Percentiles rank a stretch among this genome's conserved stretches.
These are phyloP conservation scores for Xiphorhynchus elegans DNA, from an alignment of 2,113 vertebrate genomes.

Conservation along the genomic window DNA sequence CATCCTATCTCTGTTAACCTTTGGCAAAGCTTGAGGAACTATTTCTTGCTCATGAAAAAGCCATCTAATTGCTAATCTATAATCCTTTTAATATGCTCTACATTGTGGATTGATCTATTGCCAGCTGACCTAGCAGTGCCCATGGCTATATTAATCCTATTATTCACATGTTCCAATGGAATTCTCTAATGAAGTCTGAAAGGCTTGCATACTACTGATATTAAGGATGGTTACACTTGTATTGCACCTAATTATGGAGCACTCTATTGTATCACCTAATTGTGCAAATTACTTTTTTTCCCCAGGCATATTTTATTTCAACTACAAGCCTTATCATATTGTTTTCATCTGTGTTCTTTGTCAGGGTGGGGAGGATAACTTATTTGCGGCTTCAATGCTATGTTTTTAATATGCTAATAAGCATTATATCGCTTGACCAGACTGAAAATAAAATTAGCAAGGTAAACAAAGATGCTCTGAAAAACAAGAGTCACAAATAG, in stretches of 20 bases:
- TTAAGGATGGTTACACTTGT: slow-evolving; percentile 69
- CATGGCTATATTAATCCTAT: slow-evolving; percentile 91
- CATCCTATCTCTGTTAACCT: slow-evolving; percentile 80
- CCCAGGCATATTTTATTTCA: slow-evolving; percentile 24
- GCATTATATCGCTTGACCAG: slow-evolving; percentile 1
- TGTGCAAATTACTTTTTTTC: slow-evolving; percentile 45
- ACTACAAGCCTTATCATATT: slow-evolving; percentile 47
- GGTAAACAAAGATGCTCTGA: background rate
- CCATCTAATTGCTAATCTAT: slow-evolving; percentile 98
- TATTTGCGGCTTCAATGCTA: background rate
- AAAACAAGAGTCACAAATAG: background rate
- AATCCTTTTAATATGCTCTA: slow-evolving; percentile 93
- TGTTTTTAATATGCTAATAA: background rate
- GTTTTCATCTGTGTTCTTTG: background rate
- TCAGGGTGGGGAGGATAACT: background rate
- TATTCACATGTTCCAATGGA: slow-evolving; percentile 83
- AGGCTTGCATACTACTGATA: slow-evolving; percentile 68
- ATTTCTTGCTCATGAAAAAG: slow-evolving; percentile 83
- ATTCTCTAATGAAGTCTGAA: slow-evolving; percentile 77
- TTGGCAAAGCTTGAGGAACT: slow-evolving; percentile 76
- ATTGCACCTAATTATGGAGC: slow-evolving; percentile 67
- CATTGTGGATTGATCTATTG: slow-evolving; percentile 91
- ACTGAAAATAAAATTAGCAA: slow-evolving; percentile 58
- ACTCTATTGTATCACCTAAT: slow-evolving; percentile 65
- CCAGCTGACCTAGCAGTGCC: slow-evolving; percentile 85